These are phyloP conservation scores for Entomyzon cyanotis DNA, from an alignment of 2,113 vertebrate genomes.

Conservation along the genomic window DNA sequence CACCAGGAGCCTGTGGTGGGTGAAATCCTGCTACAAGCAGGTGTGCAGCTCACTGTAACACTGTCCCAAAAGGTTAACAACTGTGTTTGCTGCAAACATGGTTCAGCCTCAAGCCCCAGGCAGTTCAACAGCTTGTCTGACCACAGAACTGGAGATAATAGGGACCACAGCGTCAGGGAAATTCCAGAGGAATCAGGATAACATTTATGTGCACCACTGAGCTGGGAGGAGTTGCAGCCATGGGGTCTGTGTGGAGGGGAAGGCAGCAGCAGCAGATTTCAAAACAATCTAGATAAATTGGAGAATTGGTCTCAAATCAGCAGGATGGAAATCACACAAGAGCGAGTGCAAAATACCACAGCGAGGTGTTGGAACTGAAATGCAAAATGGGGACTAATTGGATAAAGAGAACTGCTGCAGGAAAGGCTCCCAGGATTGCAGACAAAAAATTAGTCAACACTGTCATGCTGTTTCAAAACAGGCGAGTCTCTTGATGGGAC, in stretches of 20 bases:
- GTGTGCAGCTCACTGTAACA: neutral
- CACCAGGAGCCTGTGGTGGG: neutral
- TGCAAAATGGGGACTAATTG: slow-evolving; percentile 9
- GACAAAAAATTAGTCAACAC: slow-evolving; percentile 29
- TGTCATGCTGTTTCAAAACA: slow-evolving; percentile 32
- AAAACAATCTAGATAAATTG: slow-evolving; percentile 36
- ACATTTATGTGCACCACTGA: neutral
- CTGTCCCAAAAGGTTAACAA: neutral
- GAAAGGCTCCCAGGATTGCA: neutral
- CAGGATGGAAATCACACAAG: slow-evolving; percentile 42
- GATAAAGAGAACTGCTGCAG: slow-evolving; percentile 1
- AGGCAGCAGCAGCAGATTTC: neutral
- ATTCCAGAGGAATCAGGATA: neutral
- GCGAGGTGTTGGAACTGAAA: slow-evolving; percentile 21
- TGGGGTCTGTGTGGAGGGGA: neutral
- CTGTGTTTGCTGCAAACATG: neutral
- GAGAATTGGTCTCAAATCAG: slow-evolving; percentile 33
- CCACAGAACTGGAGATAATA: neutral
- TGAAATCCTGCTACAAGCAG: neutral
- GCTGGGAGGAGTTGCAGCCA: slow-evolving; percentile 6
- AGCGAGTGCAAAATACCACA: neutral
- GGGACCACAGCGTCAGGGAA: neutral
- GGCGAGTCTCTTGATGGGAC: neutral
- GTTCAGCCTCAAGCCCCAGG: neutral
- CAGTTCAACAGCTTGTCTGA: neutral